phyloP scores from a whole-genome alignment of 2,888 invertebrate genomes.

The Cephus rjabovi region DNA sequence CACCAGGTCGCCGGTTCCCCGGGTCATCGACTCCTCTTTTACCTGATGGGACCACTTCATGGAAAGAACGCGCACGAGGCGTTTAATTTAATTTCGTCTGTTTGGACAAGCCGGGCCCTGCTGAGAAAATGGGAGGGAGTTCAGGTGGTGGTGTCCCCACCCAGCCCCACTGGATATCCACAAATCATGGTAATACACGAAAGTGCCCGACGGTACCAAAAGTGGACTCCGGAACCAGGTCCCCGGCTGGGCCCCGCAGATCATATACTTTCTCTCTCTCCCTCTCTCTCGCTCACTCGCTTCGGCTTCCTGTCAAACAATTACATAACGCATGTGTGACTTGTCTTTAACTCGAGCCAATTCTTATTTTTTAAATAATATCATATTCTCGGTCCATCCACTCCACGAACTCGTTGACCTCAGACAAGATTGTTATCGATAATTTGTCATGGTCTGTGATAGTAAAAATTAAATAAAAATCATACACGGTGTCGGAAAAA shows the following conservation, averaged over 20 bases:
- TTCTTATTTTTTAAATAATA: too few relatives aligned
- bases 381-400: too few relatives aligned
- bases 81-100: conserved; percentile 52
- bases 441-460: too few relatives aligned
- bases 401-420: too few relatives aligned
- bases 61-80: conserved; percentile 43
- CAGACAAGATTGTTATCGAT: too few relatives aligned
- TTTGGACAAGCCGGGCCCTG: conserved; percentile 16
- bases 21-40: conserved; percentile 54
- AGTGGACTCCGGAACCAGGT: neutral
- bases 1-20: conserved; percentile 11
- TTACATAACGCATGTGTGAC: too few relatives aligned
- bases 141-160: neutral
- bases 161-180: neutral
- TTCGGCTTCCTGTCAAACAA: too few relatives aligned
- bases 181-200: neutral
- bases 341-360: too few relatives aligned
- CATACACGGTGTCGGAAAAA: too few relatives aligned
- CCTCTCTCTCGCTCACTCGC: too few relatives aligned
- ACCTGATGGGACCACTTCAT: conserved; percentile 42
- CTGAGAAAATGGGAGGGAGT: neutral
- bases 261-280: too few relatives aligned
- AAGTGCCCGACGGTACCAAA: neutral
- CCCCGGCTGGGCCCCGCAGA: neutral
- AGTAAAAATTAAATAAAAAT: too few relatives aligned